Percentiles rank a stretch among this genome's conserved stretches.
Evolutionary conservation across 1,140 invertebrate genomes (phyloP).

Genomic region (Drosophila parvula): DNA sequence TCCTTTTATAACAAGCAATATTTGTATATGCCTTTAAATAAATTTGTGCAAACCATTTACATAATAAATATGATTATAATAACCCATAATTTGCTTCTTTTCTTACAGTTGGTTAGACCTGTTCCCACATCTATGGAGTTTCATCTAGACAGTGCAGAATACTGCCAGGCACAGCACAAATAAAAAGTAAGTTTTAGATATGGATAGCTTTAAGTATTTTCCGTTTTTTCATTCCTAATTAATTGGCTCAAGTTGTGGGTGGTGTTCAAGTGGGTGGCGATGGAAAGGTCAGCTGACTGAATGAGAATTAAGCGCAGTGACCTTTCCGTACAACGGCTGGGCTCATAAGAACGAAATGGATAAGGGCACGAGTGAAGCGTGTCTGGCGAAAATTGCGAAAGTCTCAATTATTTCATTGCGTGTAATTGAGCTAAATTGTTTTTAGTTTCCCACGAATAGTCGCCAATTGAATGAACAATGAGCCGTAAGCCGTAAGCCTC

Average conservation of each 20-base stretch:
- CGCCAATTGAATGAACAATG: slow-evolving; percentile 44
- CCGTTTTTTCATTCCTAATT: slow-evolving; percentile 13
- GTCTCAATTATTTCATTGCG: slow-evolving; percentile 57
- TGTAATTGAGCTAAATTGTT: slow-evolving; percentile 58
- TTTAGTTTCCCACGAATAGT: slow-evolving; percentile 45
- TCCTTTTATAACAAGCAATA: too few relatives aligned
- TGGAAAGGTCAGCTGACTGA: slow-evolving; percentile 39
- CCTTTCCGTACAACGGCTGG: slow-evolving; percentile 24
- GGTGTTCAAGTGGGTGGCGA: not conserved
- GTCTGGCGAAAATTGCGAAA: slow-evolving; percentile 32
- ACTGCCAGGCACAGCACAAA: slow-evolving; percentile 98
- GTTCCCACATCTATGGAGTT: slow-evolving; percentile 98
- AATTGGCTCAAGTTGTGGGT: slow-evolving; percentile 31
- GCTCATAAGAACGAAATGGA: slow-evolving; percentile 10
- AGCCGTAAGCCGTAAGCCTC: not conserved
- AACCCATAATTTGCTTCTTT: not conserved
- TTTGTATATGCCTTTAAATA: not conserved
- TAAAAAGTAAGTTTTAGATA: slow-evolving; percentile 86
- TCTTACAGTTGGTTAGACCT: slow-evolving; percentile 82
- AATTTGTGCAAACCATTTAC: not conserved
- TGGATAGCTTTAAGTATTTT: not conserved
- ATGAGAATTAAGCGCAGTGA: slow-evolving; percentile 22
- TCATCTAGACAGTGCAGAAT: slow-evolving; percentile 97
- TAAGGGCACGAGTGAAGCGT: slow-evolving; percentile 10
- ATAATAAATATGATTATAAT: not conserved